Evolutionary conservation across 2,113 vertebrate species (phyloP).

Genomic region (Procavia capensis): DNA sequence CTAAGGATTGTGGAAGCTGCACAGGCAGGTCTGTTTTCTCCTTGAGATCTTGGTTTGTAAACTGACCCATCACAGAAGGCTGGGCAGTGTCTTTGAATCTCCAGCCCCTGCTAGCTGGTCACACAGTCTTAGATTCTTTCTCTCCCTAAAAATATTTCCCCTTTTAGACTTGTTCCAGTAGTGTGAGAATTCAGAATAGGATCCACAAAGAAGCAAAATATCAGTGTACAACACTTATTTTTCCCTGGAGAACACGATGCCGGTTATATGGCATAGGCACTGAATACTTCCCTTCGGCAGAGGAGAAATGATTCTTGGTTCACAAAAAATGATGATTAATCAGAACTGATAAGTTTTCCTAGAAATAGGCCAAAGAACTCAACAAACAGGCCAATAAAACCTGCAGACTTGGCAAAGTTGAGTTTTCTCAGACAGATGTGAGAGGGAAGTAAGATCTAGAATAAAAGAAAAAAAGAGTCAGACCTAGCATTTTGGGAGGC

Average conservation of each 20-base stretch:
- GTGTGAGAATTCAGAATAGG: not conserved
- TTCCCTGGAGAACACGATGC: not conserved
- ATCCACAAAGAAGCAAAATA: not conserved
- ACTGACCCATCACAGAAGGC: not conserved
- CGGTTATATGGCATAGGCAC: not conserved
- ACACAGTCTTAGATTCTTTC: not conserved
- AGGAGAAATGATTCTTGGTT: not conserved
- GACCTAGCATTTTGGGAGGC: not conserved
- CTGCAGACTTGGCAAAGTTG: not conserved
- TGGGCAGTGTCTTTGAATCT: not conserved
- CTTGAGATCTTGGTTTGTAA: not conserved
- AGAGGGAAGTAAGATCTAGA: not conserved
- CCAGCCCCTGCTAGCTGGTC: not conserved
- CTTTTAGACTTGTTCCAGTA: not conserved
- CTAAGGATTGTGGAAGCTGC: not conserved
- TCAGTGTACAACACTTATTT: not conserved
- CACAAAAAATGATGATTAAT: not conserved
- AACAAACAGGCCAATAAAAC: not conserved
- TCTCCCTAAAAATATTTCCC: not conserved
- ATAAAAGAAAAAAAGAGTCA: not conserved
- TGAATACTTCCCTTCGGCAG: not conserved
- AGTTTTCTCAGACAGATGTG: not conserved
- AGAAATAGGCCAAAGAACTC: slow-evolving; percentile 6
- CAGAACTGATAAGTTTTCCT: not conserved
- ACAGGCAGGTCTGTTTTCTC: not conserved